A percentile compares a stretch with the other conserved stretches of the same genome.
Evolutionary conservation across 2,113 vertebrate genomes (phyloP).

Genomic region (Ameiurus melas): DNA sequence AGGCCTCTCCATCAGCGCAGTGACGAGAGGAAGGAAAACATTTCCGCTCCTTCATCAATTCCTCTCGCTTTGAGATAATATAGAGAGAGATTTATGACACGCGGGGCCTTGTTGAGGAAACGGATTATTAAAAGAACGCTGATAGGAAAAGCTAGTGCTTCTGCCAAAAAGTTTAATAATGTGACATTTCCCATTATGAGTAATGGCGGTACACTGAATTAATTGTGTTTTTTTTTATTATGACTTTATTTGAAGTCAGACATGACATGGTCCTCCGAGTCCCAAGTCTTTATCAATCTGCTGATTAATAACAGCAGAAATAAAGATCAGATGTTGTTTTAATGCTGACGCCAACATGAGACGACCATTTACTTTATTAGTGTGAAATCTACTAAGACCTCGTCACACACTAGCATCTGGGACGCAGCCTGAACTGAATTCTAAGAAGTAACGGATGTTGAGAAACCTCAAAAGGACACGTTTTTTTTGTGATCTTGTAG

Average conservation of each 20-base stretch:
- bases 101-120: constrained; percentile 14
- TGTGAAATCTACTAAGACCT: background rate
- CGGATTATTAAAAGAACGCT: constrained; percentile 6
- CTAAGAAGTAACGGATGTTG: background rate
- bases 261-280: constrained; percentile 10
- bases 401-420: background rate
- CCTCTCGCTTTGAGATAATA: constrained; percentile 11
- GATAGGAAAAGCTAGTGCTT: background rate
- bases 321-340: constrained; percentile 10
- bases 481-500: background rate
- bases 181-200: background rate
- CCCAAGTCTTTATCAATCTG: background rate
- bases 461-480: background rate
- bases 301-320: constrained; percentile 8
- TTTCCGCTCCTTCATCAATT: constrained; percentile 41
- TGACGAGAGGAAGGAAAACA: constrained; percentile 19
- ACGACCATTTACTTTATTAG: background rate
- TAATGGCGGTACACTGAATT: background rate
- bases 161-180: background rate
- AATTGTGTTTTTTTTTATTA: background rate
- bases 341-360: background rate
- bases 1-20: background rate
- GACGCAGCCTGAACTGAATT: background rate
- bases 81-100: background rate
- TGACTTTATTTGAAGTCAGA: background rate